Evolutionary conservation across 2,113 vertebrate species (phyloP).

Genomic region (Hypomesus transpacificus): DNA sequence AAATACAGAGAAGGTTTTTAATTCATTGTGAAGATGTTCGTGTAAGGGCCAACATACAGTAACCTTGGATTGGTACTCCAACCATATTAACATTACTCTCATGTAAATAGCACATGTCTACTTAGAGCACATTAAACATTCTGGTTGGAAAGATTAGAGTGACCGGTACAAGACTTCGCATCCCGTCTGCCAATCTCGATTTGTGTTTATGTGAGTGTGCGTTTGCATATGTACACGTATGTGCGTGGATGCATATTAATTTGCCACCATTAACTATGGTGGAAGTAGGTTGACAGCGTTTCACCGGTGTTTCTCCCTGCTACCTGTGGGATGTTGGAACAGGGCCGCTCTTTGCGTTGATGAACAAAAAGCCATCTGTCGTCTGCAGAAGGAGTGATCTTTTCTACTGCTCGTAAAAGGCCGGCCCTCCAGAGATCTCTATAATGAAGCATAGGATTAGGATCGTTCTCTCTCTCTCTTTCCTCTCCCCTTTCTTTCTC

Average conservation of each 20-base stretch:
- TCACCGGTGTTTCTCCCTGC: too few species aligned
- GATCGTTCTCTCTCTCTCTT: conserved; percentile 25
- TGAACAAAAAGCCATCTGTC: conserved; percentile 47
- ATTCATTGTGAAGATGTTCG: background rate
- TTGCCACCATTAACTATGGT: background rate
- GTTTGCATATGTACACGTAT: conserved; percentile 25
- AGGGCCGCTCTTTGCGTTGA: conserved; percentile 20
- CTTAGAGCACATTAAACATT: too few species aligned
- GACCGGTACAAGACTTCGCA: too few species aligned
- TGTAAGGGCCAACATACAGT: background rate
- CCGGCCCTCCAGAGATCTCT: conserved; percentile 27
- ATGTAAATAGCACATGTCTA: background rate
- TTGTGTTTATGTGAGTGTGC: conserved; percentile 18
- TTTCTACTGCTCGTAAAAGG: conserved; percentile 42
- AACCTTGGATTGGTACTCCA: background rate
- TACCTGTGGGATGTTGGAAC: conserved; percentile 18
- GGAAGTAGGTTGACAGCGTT: too few species aligned
- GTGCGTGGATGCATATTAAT: background rate
- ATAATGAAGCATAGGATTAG: conserved; percentile 54
- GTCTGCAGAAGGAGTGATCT: conserved; percentile 31
- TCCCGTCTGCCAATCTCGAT: too few species aligned
- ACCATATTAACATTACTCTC: background rate
- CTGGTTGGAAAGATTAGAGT: too few species aligned
- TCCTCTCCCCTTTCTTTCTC: background rate
- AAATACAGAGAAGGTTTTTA: background rate